phyloP scores from a whole-genome alignment of 1,140 invertebrate species.

The Rhizoglyphus robini region DNA sequence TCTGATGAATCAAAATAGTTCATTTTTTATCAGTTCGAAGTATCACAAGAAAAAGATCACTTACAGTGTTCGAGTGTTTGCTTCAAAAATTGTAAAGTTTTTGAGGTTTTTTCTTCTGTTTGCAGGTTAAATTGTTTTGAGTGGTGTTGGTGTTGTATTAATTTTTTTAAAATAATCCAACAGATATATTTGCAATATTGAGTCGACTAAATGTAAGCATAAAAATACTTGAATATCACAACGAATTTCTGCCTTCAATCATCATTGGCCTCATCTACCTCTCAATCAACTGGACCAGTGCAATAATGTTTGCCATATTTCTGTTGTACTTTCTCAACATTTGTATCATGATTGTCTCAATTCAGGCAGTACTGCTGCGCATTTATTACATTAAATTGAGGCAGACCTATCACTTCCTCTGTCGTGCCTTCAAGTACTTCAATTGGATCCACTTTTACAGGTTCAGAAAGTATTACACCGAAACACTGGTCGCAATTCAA shows the following conservation, averaged over 20 bases:
- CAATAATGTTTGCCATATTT: not conserved
- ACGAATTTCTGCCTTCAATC: not conserved
- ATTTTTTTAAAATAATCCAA: not conserved
- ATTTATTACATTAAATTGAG: not conserved
- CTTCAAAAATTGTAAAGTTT: not conserved
- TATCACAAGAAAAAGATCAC: not conserved
- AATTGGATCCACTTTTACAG: not conserved
- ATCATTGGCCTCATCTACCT: not conserved
- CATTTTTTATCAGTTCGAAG: not conserved
- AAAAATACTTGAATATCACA: not conserved
- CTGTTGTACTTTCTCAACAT: not conserved
- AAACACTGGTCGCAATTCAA: not conserved
- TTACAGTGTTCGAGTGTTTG: not conserved
- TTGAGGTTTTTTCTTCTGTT: not conserved
- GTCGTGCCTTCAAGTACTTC: not conserved
- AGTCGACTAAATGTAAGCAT: not conserved
- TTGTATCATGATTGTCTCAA: conserved; percentile 1
- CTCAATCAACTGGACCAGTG: not conserved
- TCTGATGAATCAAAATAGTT: not conserved
- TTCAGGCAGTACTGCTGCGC: not conserved
- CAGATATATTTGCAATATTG: not conserved
- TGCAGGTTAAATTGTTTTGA: not conserved
- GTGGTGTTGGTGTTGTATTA: not conserved
- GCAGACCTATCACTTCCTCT: not conserved
- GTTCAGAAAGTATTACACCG: not conserved